Conservation (phyloP, 2,113 vertebrate species). For the Sminthopsis crassicaudata region DNA sequence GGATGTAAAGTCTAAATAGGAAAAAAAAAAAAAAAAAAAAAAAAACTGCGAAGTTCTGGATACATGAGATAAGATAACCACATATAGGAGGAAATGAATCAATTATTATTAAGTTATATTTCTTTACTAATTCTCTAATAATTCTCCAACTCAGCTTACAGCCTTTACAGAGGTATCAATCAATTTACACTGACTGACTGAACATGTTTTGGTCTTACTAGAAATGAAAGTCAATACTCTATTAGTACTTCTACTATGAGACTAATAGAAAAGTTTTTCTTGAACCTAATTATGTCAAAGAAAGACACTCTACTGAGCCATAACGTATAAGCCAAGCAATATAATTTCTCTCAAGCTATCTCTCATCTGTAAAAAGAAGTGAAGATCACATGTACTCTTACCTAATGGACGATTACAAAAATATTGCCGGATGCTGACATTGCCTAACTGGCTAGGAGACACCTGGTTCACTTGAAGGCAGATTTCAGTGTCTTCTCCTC, state of each 20-base stretch:
- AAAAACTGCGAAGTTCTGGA: neutral
- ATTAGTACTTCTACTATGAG: constrained; percentile 17
- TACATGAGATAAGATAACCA: neutral
- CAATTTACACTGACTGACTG: constrained; percentile 16
- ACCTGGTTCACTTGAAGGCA: constrained; percentile 93
- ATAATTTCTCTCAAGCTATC: constrained; percentile 29
- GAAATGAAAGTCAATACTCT: neutral
- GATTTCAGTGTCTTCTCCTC: constrained; percentile 92
- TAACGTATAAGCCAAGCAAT: neutral
- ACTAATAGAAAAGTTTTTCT: constrained; percentile 36
- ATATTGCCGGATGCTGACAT: constrained; percentile 94
- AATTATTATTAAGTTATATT: constrained; percentile 5
- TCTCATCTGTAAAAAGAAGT: neutral
- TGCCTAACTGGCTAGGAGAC: constrained; percentile 92
- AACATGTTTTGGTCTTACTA: constrained; percentile 5
- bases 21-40: constrained; percentile 7
- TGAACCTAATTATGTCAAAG: constrained; percentile 54
- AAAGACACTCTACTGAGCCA: neutral
- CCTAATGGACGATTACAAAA: constrained; percentile 94
- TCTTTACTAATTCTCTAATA: neutral
- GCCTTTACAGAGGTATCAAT: constrained; percentile 33
- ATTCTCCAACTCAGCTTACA: constrained; percentile 9
- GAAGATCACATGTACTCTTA: constrained; percentile 80
- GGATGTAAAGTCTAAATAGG: neutral
- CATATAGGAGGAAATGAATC: neutral